Base-by-base conservation (phyloP, 2,797 vertebrate species). In the Clarias platycephalus region DNA sequence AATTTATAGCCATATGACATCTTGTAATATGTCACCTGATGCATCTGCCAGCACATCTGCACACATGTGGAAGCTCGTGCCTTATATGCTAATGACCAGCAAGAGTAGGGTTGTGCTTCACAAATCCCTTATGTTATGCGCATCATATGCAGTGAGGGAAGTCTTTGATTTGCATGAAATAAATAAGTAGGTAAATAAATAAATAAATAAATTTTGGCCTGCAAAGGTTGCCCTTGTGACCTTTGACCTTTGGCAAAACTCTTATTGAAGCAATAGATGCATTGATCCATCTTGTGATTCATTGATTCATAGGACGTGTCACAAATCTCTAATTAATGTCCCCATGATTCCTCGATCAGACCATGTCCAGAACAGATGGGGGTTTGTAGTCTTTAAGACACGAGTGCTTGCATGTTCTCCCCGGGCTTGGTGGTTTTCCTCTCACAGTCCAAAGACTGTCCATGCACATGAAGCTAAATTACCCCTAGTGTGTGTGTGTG, bases 41-140 rank as follows among this genome's bases (percentile, higher is more conserved):
- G 40, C 31, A 66, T 28, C 63, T 15, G 3, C 10, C n/a, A 66
- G 34, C 77, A 79, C 77, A 78, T 78, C 76, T 62, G 76, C n/a
- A 37, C 24, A 62, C 4, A 63, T n/a, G 37, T 28, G 24, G 60
- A 80, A 28, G 18, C 5, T 62, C 10, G 9, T 20, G 22, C 49
- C 6, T 12, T 49, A 22, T 34, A 63, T 62, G 34, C 12, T 0
- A 40, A n/a, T 37, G 10, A 40, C 5, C 24, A 62, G 53, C 40
- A 49, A 49, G 24, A 74, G n/a, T 15, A 24, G 37, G 57, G 31
- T 6, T 40, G 16, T 63, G 24, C n/a, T 28, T 0, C 1, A 37
- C 5, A 37, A 77, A 13, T 13, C 28, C 20, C 58, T 13, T 5
- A 12, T 28, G 40, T 78, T 77, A 62, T 40, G 16, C 26, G 3